A percentile compares a stretch with the other conserved stretches of the same genome.
Evolutionary conservation across 2,113 vertebrate species (phyloP).

Genomic region (Felis chaus): DNA sequence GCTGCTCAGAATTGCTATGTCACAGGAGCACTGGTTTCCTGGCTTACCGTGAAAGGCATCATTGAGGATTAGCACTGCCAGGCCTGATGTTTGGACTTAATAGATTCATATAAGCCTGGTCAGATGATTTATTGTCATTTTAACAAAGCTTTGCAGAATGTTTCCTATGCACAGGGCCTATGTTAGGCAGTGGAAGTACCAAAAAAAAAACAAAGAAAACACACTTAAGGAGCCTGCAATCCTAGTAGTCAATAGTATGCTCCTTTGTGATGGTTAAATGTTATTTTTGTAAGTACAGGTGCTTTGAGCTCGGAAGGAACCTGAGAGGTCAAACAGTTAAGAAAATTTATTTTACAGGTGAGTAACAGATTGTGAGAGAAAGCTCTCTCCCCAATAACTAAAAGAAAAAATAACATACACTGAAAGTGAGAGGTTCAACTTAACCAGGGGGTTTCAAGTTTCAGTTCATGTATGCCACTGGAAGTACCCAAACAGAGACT

Average conservation of each 20-base stretch:
- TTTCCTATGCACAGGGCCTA: background rate
- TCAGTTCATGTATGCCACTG: background rate
- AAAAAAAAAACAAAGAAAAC: background rate
- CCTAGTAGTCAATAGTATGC: background rate
- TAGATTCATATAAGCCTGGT: background rate
- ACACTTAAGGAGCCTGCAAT: background rate
- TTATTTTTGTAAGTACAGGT: background rate
- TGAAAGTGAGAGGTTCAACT: background rate
- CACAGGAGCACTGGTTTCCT: background rate
- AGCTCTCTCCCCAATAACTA: background rate
- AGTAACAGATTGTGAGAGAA: background rate
- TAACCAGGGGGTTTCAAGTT: background rate
- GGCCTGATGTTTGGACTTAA: background rate
- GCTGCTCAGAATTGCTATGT: background rate
- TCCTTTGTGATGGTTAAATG: background rate
- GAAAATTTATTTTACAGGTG: background rate
- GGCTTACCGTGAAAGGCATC: background rate
- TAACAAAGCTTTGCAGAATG: background rate
- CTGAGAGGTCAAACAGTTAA: background rate
- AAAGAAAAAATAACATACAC: background rate
- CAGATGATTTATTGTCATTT: background rate
- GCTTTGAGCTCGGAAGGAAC: background rate
- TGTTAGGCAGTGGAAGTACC: background rate
- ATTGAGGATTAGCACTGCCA: background rate
- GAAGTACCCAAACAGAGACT: background rate